These are phyloP conservation scores for Physocephala rufipes DNA, from an alignment of 2,888 invertebrate genomes.

Conservation along the genomic window DNA sequence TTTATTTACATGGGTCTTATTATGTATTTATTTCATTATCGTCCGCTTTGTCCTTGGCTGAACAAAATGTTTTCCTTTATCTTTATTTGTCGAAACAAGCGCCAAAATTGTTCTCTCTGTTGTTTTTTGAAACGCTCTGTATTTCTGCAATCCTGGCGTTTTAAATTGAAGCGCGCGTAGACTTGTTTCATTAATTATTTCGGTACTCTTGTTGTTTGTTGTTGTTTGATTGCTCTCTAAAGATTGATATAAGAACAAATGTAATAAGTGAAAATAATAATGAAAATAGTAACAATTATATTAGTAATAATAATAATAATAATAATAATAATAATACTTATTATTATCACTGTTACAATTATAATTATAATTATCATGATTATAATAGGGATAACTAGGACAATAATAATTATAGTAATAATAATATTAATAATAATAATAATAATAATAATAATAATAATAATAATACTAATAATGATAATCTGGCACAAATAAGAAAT, in stretches of 20 bases:
- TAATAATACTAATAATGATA: no score
- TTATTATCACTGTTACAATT: no score
- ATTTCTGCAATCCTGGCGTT: constrained; percentile 24
- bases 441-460: no score
- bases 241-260: not conserved
- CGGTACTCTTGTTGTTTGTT: not conserved
- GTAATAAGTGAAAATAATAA: not conserved
- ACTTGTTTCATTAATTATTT: not conserved
- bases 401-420: no score
- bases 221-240: not conserved
- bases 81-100: not conserved
- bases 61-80: not conserved
- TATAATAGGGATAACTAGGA: no score
- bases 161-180: constrained; percentile 21
- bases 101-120: not conserved
- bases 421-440: no score
- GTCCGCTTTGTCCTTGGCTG: not conserved
- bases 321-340: no score
- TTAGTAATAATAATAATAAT: no score
- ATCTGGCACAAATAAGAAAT: no score
- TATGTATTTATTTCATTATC: not conserved
- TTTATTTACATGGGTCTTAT: no score
- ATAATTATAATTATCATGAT: no score
- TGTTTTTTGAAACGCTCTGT: not conserved
- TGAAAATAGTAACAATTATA: no score